Evolutionary conservation across 2,113 vertebrate genomes (phyloP), one percentile per base, ranked within the genome.

Genomic region (Aspiorhynchus laticeps): DNA sequence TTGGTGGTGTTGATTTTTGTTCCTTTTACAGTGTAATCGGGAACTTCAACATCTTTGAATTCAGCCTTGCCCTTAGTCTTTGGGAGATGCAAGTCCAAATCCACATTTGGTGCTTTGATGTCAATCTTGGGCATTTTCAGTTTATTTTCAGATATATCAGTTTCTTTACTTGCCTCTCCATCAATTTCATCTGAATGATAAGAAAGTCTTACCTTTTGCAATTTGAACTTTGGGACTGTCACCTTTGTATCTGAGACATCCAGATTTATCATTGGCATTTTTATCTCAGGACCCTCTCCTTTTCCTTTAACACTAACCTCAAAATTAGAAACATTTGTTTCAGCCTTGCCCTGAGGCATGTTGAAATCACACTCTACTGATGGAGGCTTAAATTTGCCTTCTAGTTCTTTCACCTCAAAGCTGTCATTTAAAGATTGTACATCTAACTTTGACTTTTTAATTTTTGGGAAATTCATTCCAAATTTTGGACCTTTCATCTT

Each of bases 321-420:
- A 69, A 48, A 4, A 83, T 83, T 69, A 67, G 80, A 4, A 10
- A 67, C 38, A 3, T 86, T 43, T 26, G 76, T 21, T 12, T 85
- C 48, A 38, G 12, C 77, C 87, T 90, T 71, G 61, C 88, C 76
- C 4, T 59, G 81, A 61, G 92, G 87, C 63, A 93, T 88, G 7
- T 94, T 94, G 48, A 95, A 88, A 51, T 93, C 92, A 87, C 96
- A 90, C 88, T 96, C 95, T 28, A 95, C 91, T 87, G 95, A 94
- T 5, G 96, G 96, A 3, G 92, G 65, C 26, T 90, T 90, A 43
- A 94, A 80, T 88, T 87, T 91, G 2, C 90, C 63, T 10, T 88
- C 85, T 1, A 92, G 88, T 5, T 87, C 84, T 71, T 91, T 93
- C 73, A 92, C 38, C 63, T 92, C 91, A 61, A 91, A 17, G 10